Evolutionary conservation across 2,113 vertebrate species (phyloP).

Genomic region (Panthera uncia): DNA sequence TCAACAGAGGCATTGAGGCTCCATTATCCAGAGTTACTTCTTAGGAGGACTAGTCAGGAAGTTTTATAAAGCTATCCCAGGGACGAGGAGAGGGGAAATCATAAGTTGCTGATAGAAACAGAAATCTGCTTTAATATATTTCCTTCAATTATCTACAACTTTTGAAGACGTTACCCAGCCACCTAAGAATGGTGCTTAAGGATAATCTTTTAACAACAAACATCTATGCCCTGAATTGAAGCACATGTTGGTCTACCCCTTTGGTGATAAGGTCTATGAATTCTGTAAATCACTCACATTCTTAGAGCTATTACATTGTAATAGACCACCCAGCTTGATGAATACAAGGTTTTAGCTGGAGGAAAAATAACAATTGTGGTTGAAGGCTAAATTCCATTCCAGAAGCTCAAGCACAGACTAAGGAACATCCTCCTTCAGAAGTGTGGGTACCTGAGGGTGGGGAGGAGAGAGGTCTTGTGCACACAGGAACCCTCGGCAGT

Average conservation of each 20-base stretch:
- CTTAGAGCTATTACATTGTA: neutral
- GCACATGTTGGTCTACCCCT: neutral
- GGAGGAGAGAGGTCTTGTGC: rapidly evolving
- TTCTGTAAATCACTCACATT: conserved; percentile 40
- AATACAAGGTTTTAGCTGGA: neutral
- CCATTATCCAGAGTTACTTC: neutral
- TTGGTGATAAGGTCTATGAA: neutral
- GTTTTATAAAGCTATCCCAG: neutral
- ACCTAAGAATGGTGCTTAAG: neutral
- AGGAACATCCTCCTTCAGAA: neutral
- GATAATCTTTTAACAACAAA: neutral
- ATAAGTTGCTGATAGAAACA: neutral
- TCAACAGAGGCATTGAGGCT: rapidly evolving
- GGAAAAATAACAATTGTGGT: neutral
- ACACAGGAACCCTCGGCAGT: neutral
- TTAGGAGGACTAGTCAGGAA: neutral
- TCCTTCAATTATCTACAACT: neutral
- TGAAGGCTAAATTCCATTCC: neutral
- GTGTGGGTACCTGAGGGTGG: neutral
- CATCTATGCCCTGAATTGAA: neutral
- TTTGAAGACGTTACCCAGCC: neutral
- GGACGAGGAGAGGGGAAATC: neutral
- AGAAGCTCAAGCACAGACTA: neutral
- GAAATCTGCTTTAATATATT: neutral
- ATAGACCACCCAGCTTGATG: conserved; percentile 61